Base-by-base conservation (phyloP, 2,797 vertebrate genomes). In the Loriculus beryllinus region DNA sequence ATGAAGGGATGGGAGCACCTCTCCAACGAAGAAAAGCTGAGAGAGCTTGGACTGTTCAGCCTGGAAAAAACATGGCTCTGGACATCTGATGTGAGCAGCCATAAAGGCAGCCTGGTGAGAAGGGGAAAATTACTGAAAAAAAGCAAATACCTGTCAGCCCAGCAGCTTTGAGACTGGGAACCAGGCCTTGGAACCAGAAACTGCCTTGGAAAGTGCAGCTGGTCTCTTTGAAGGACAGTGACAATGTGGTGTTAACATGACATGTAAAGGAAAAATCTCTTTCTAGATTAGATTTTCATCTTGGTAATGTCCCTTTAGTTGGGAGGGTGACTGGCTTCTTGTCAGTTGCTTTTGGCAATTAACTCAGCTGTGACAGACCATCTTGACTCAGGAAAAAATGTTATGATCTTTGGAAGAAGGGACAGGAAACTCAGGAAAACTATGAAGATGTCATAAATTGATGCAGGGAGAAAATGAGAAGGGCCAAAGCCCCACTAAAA, bases 271-370 rank as follows among this genome's bases (percentile, higher is more conserved):
- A 88, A 72, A n/a, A 75, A 40, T 49, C 4, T 59, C 62, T 93
- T 87, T 92, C 86, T 56, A 79, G 89, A 52, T 48, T 15, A 68
- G 49, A 93, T 77, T 95, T 87, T 92, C 59, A 57, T 67, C 71
- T 84, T 84, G 31, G 19, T 57, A 69, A 28, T 48, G 25, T 54
- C n/a, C 14, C 39, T 68, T 71, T 54, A 42, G 35, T 35, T 64
- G 39, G 43, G 26, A 49, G 7, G 16, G 7, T 37, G 20, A 64
- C 18, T 74, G 39, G 71, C 35, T 83, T 57, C 51, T 91, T 92
- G 88, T 68, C 82, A 82, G 77, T 72, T 91, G 76, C 81, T 84
- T 92, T 96, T 94, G 95, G 75, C 90, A 94, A 68, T 51, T 81
- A 91, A 83, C 43, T 79, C 33, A 65, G 56, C 54, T 57, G 72